A percentile compares a stretch with the other conserved stretches of the same genome.
Conservation (phyloP, 2,888 invertebrate genomes). For the Parnassius apollo region DNA sequence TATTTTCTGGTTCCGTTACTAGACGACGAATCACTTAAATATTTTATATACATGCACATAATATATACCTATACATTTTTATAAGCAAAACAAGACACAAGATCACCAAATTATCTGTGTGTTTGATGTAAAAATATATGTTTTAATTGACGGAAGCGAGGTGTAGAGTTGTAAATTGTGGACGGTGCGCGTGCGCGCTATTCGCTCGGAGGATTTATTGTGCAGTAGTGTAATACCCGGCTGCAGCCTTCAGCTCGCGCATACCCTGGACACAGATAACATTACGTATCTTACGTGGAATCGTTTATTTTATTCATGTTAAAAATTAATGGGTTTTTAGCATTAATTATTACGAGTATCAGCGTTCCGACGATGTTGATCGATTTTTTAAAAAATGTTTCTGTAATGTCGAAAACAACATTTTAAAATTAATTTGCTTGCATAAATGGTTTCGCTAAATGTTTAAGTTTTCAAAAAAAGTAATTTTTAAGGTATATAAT, state of each 20-base stretch:
- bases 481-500: too few species aligned
- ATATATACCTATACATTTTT: neutral
- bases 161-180: constrained; percentile 51
- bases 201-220: constrained; percentile 50
- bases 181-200: constrained; percentile 37
- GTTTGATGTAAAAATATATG: constrained; percentile 41
- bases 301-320: neutral
- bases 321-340: too few species aligned
- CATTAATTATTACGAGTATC: neutral
- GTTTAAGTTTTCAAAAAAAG: too few species aligned
- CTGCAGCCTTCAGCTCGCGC: constrained; percentile 42
- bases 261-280: constrained; percentile 27
- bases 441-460: too few species aligned
- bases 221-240: constrained; percentile 44
- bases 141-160: constrained; percentile 56
- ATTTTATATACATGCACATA: neutral
- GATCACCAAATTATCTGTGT: neutral
- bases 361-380: neutral
- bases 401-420: too few species aligned
- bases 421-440: too few species aligned
- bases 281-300: constrained; percentile 18
- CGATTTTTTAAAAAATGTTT: too few species aligned
- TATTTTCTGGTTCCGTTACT: too few species aligned
- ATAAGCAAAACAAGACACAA: neutral
- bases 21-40: too few species aligned